Percentiles rank a stretch among this genome's conserved stretches.
These are phyloP conservation scores for Synergus japonicus DNA, from an alignment of 2,888 invertebrate genomes.

Conservation along the genomic window DNA sequence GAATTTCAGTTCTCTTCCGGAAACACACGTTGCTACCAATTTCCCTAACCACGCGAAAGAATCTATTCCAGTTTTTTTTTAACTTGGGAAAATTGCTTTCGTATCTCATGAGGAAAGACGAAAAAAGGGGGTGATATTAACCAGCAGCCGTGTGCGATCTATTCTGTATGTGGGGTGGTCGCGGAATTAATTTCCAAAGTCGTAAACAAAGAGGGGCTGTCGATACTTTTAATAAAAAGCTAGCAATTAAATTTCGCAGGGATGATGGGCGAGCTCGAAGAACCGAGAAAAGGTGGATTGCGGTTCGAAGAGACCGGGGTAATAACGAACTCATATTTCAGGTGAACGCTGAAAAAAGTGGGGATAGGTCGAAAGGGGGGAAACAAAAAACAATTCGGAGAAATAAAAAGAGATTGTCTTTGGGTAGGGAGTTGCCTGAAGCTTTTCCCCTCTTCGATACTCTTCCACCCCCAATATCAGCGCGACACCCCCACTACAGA, in stretches of 20 bases:
- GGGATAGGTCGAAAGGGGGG: constrained; percentile 51
- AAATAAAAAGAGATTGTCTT: constrained; percentile 56
- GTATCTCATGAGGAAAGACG: constrained; percentile 42
- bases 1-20: constrained; percentile 31
- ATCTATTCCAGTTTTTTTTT: constrained; percentile 30
- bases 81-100: constrained; percentile 46
- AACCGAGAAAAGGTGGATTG: constrained; percentile 45
- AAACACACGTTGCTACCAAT: constrained; percentile 32
- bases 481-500: constrained; percentile 45
- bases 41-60: constrained; percentile 34
- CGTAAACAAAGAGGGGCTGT: constrained; percentile 74
- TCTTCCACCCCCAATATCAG: constrained; percentile 48
- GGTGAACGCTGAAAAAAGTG: constrained; percentile 62
- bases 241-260: constrained; percentile 73
- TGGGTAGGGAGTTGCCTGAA: constrained; percentile 53
- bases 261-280: constrained; percentile 45
- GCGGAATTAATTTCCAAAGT: constrained; percentile 71
- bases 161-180: constrained; percentile 59
- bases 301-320: constrained; percentile 58
- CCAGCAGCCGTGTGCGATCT: constrained; percentile 55
- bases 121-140: constrained; percentile 47
- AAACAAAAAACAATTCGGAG: constrained; percentile 56
- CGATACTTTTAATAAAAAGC: constrained; percentile 77
- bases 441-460: constrained; percentile 60
- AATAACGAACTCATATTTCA: constrained; percentile 70